Evolutionary conservation across 1,140 invertebrate species (phyloP), one percentile per base, ranked within the genome.

Genomic region (Saccostrea glomerata): DNA sequence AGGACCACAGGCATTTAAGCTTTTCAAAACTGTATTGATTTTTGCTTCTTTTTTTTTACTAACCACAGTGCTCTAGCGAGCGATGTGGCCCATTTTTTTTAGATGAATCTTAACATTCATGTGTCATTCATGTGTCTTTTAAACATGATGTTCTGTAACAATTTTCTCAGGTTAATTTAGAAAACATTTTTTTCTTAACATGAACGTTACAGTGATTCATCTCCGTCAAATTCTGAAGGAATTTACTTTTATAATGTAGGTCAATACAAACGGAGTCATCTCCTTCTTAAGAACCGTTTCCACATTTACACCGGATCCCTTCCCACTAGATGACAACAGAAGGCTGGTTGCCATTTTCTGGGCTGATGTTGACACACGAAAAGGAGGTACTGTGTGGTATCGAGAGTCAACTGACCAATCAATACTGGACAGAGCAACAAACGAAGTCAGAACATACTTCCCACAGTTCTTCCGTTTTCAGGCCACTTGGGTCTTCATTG

Each of bases 191-290:
- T 36, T 36, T 36, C 30, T 36, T 36, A 36, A 36, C 30, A 36
- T 36, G 2, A 36, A 36, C 30, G 30, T 36, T 36, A 36, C 2
- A 36, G 30, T 36, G 30, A 36, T 36, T 36, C 30, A 36, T 36
- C 30, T 36, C 30, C 30, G 30, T 36, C 30, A 36, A 36, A 36
- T 36, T 36, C 30, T 36, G 30, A 36, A 1, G 2, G 30, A 36
- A 36, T 36, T 1, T 36, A 36, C 30, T 0, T 36, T 36, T 1
- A 36, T 36, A 36, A 36, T 36, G 2, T 85, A 93, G 92, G 92
- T 93, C 30, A 92, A 91, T 66, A 93, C 91, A 60, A 93, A 93
- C 86, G 92, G 92, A 13, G 89, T 91, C 13, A 92, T 93, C 30
- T 91, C 92, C 36, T 93, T 93, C 88, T 60, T 90, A 30, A 58